Conservation (phyloP, 2,113 vertebrate genomes). For the Cyanistes caeruleus region DNA sequence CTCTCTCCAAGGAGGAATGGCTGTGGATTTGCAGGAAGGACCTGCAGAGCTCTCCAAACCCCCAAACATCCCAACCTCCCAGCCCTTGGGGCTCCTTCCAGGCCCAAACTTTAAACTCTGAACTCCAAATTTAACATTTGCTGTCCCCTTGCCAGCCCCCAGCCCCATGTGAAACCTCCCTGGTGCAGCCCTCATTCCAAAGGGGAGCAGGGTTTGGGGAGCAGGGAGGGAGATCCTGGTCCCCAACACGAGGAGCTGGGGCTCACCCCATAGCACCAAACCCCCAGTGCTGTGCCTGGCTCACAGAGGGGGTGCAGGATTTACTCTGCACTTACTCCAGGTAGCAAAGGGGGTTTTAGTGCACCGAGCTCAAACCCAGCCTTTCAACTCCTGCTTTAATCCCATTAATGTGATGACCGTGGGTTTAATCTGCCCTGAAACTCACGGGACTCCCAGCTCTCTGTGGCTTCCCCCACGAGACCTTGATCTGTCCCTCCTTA, state of each 20-base stretch:
- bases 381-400: neutral
- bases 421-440: neutral
- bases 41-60: neutral
- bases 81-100: neutral
- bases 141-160: neutral
- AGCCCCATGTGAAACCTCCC: neutral
- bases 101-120: too few species aligned
- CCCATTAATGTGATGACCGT: neutral
- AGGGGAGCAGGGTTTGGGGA: neutral
- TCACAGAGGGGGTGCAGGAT: neutral
- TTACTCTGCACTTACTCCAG: neutral
- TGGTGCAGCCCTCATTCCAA: neutral
- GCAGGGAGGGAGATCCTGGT: neutral
- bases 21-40: neutral
- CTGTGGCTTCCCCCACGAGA: accelerated
- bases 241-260: accelerated
- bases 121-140: neutral
- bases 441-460: neutral
- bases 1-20: accelerated
- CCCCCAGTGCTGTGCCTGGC: accelerated
- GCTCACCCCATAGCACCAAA: neutral
- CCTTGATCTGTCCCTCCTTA: neutral
- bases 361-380: neutral
- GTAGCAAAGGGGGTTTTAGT: neutral
- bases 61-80: neutral